Base-by-base conservation (phyloP, 2,888 invertebrate genomes). In the Penaeus monodon region DNA sequence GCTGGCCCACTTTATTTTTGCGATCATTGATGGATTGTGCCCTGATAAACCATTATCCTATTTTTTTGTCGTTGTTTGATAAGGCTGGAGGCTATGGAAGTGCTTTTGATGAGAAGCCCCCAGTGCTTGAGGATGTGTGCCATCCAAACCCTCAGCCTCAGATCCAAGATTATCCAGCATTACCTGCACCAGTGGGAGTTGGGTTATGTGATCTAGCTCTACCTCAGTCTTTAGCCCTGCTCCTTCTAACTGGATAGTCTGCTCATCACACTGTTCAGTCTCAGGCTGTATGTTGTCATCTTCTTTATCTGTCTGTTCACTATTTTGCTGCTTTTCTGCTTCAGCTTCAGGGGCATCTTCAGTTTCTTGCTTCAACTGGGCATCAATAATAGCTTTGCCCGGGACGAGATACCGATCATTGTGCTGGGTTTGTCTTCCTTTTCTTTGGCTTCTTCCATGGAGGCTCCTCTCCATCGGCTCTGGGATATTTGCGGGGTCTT, bases 41-140 rank as follows among this genome's bases (percentile, higher is more conserved):
- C 88, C 88, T 27, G 88, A 88, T n/a, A 88, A 68, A 68, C 88
- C 81, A 88, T 88, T n/a, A 88, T 44, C 84, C 88, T 80, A 84
- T 68, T 49, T 85, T n/a, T n/a, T n/a, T n/a, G n/a, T n/a, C n/a
- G 83, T 63, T 87, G 83, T 38, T 78, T 27, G 82, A 14, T 64
- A 77, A 70, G 57, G 73, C 68, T 85, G 85, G 33, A 79, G 73
- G n/a, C 57, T 65, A 73, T 82, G 84, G 65, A 84, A 44, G 77
- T 66, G 27, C 68, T 57, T 20, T 49, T 14, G 68, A 44, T 17
- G 81, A 68, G 63, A 49, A 81, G n/a, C n/a, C n/a, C n/a, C 24
- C 14, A 74, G 38, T 33, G 80, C 38, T 49, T 85, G 74, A 22
- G 70, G 81, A 17, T 57, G 79, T 8, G 76, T 63, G 38, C 65